Conservation (phyloP, 2,888 invertebrate species). For the Hemicrepidius hirtus region DNA sequence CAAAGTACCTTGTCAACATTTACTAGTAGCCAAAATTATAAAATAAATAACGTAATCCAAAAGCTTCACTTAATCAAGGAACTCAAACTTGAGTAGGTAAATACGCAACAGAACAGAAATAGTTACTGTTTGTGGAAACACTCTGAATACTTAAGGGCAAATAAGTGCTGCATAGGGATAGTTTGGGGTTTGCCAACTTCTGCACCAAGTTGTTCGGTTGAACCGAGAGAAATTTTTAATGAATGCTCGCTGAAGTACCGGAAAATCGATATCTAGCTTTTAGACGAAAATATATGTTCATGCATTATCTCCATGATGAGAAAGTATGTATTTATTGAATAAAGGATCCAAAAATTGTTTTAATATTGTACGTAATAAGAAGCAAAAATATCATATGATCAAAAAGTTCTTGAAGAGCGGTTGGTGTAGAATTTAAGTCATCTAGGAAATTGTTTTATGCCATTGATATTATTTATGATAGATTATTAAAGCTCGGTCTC, state of each 20-base stretch:
- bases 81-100: constrained; percentile 1
- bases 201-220: neutral
- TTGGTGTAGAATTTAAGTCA: too few species aligned
- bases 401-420: too few species aligned
- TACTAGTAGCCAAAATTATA: neutral
- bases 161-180: constrained; percentile 3
- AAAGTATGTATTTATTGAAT: too few species aligned
- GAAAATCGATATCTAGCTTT: neutral
- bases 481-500: too few species aligned
- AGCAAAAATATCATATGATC: too few species aligned
- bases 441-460: too few species aligned
- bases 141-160: neutral
- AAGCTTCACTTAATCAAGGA: constrained; percentile 1
- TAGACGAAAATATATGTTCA: too few species aligned
- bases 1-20: too few species aligned
- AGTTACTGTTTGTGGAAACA: constrained; percentile 14
- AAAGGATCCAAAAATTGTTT: neutral
- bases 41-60: neutral
- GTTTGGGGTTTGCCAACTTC: constrained; percentile 4
- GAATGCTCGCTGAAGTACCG: neutral
- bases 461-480: too few species aligned
- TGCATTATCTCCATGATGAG: too few species aligned
- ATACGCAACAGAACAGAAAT: constrained; percentile 6
- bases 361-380: neutral
- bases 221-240: neutral